These are phyloP conservation scores for Hipposideros armiger DNA, from an alignment of 2,113 vertebrate genomes.

Conservation along the genomic window DNA sequence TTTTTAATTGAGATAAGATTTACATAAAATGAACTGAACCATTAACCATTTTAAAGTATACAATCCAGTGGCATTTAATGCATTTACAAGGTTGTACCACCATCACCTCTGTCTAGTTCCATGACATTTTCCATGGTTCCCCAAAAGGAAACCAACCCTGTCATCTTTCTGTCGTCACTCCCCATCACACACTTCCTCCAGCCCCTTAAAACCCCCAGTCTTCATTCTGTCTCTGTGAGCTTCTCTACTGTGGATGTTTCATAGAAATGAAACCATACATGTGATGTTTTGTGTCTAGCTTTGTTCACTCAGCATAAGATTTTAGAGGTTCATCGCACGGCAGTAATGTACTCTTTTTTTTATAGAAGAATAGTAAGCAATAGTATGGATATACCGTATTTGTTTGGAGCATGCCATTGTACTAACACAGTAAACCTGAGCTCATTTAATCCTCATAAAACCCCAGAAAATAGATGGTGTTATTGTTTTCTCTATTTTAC, in stretches of 20 bases:
- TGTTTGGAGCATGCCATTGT: background rate
- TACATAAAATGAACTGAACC: background rate
- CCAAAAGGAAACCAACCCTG: background rate
- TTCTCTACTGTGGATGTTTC: background rate
- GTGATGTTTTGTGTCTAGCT: background rate
- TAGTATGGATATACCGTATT: background rate
- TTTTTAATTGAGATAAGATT: background rate
- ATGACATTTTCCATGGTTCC: background rate
- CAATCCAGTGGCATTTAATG: background rate
- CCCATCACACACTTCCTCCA: accelerated
- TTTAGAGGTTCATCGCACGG: background rate
- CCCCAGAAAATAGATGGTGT: background rate
- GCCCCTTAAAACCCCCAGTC: background rate
- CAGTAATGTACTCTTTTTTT: background rate
- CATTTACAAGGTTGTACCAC: background rate
- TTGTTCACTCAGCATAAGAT: background rate
- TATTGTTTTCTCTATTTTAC: background rate
- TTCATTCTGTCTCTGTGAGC: background rate
- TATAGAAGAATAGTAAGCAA: background rate
- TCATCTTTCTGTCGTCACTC: background rate
- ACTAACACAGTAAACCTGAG: background rate
- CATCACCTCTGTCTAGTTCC: background rate
- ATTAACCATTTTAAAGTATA: background rate
- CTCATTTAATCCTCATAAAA: background rate
- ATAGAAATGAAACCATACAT: background rate